Evolutionary conservation across 2,113 vertebrate species (phyloP), one percentile per base, ranked within the genome.

Genomic region (Dasyornis broadbenti): DNA sequence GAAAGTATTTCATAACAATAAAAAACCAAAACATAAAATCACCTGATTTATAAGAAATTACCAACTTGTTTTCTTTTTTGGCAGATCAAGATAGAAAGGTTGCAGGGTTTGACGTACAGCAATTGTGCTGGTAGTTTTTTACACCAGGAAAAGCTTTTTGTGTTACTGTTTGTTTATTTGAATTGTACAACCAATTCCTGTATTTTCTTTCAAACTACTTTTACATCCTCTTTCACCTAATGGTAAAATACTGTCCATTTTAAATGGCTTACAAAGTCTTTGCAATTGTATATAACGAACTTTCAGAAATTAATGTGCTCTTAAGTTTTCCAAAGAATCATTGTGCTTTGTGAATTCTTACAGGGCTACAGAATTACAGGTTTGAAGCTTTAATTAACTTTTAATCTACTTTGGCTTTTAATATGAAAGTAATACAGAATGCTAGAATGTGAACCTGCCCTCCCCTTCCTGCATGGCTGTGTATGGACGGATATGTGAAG

Each of bases 381-480:
- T 86, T 49, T 86, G 61, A 63, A 79, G 56, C 65, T 90, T 84
- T 86, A 94, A 95, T 83, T 86, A 83, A 89, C 27, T 89, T 86
- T 86, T 90, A 90, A 84, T 77, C 78, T 85, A 68, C 78, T 92
- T 90, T 66, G 19, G 12, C 22, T 92, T 92, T 95, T 86, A 92
- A 82, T 92, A 79, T 15, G 39, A 71, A 90, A 94, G 61, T 47
- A 92, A 86, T 69, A 63, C 15, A 86, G 39, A 97, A 53, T 49
- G 21, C 50, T 37, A 90, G 50, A 92, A 95, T 22, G 57, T 40
- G 68, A 95, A 79, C 82, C 47, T 90, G 35, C 49, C 26, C 37
- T 86, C 54, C 47, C 39, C 23, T 90, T 94, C 83, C 75, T 88
- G 19, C 72, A 82, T 0, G 7, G 68, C 65, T 69, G 39, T 7